Evolutionary conservation across 2,888 invertebrate species (phyloP).

Genomic region (Itoplectis maculator): DNA sequence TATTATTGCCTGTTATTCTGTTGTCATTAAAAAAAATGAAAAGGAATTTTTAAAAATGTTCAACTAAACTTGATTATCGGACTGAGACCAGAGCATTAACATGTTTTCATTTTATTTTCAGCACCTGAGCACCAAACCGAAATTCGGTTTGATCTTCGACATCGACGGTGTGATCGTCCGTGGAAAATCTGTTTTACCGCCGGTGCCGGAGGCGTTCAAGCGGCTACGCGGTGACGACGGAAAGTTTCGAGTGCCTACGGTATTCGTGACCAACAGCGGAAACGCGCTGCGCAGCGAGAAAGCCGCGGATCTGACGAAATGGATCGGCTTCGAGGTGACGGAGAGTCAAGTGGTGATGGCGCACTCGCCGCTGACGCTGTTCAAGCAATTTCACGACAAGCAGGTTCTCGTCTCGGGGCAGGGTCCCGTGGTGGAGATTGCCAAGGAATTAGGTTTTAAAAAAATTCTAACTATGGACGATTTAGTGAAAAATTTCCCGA

Average conservation of each 20-base stretch:
- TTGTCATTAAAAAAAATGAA: not conserved
- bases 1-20: too few species aligned
- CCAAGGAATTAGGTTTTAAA: conserved; percentile 87
- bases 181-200: conserved; percentile 87
- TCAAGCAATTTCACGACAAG: conserved; percentile 87
- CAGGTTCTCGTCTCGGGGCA: conserved; percentile 88
- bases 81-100: too few species aligned
- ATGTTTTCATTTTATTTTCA: conserved; percentile 69
- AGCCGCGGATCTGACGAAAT: conserved; percentile 87
- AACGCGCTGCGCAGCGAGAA: conserved; percentile 87
- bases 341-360: conserved; percentile 89
- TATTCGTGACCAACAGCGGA: conserved; percentile 89
- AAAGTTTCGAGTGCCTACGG: conserved; percentile 87
- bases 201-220: conserved; percentile 87
- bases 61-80: too few species aligned
- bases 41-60: too few species aligned
- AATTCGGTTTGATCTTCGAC: conserved; percentile 89
- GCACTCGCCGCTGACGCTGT: conserved; percentile 88
- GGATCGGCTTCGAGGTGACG: conserved; percentile 86
- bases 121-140: conserved; percentile 79
- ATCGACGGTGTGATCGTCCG: conserved; percentile 89
- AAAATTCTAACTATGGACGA: conserved; percentile 87
- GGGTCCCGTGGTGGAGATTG: conserved; percentile 86
- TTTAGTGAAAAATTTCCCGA: conserved; percentile 86
- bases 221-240: conserved; percentile 85